A percentile compares a stretch with the other conserved stretches of the same genome.
These are phyloP conservation scores for Danio jaintianensis DNA, from an alignment of 2,797 vertebrate genomes.

Conservation along the genomic window DNA sequence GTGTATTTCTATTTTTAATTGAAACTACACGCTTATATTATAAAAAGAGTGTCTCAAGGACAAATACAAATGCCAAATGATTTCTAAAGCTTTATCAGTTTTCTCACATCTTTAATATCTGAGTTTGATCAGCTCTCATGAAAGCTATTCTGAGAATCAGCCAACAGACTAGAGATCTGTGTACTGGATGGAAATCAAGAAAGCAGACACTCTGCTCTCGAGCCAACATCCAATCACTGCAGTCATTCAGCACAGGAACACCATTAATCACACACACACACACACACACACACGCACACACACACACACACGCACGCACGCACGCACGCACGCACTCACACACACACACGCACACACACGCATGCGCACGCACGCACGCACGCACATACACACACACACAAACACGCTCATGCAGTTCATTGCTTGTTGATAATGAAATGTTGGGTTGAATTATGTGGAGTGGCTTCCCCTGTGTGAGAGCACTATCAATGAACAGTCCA, in stretches of 20 bases:
- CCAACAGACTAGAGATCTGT: slow-evolving; percentile 24
- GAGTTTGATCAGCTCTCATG: slow-evolving; percentile 21
- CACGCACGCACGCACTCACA: slow-evolving; percentile 39
- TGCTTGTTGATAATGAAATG: slow-evolving; percentile 50
- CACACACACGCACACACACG: slow-evolving; percentile 21
- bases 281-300: slow-evolving; percentile 17
- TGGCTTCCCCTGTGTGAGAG: slow-evolving; percentile 37
- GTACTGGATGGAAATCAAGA: slow-evolving; percentile 41
- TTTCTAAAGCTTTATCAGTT: not conserved
- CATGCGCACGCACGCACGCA: too few species aligned
- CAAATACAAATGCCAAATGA: not conserved
- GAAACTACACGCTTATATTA: not conserved
- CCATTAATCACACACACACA: slow-evolving; percentile 48
- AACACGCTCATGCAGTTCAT: slow-evolving; percentile 29
- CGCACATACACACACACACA: slow-evolving; percentile 21
- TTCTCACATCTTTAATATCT: not conserved
- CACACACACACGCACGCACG: slow-evolving; percentile 23
- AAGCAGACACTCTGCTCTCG: slow-evolving; percentile 18
- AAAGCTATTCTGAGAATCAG: slow-evolving; percentile 11
- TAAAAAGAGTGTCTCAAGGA: not conserved
- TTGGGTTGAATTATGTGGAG: slow-evolving; percentile 51
- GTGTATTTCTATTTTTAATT: not conserved
- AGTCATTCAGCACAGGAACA: slow-evolving; percentile 50
- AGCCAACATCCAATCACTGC: slow-evolving; percentile 46
- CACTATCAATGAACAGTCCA: slow-evolving; percentile 31